Conservation (phyloP, 1,140 invertebrate species). For the Adelges cooleyi region DNA sequence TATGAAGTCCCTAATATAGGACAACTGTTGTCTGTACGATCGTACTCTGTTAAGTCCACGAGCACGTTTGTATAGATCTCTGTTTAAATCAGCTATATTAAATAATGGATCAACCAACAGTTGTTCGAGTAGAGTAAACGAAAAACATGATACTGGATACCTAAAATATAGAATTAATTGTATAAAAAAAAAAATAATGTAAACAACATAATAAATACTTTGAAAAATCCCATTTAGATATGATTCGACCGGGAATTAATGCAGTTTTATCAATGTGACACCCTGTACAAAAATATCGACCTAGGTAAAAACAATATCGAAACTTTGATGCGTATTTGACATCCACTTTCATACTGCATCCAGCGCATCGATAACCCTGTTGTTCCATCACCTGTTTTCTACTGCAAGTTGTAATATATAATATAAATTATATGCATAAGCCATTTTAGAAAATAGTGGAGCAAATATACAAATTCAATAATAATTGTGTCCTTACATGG, state of each 20-base stretch:
- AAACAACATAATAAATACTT: constrained; percentile 50
- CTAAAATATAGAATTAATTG: constrained; percentile 38
- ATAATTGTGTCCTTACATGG: constrained; percentile 47
- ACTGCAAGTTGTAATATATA: constrained; percentile 42
- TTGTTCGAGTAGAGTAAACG: constrained; percentile 60
- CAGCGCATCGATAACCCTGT: constrained; percentile 73
- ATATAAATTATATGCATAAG: too few species aligned
- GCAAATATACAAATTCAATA: background rate
- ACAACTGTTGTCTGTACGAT: constrained; percentile 51
- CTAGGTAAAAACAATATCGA: constrained; percentile 74
- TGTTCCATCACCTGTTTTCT: constrained; percentile 52
- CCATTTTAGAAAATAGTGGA: background rate
- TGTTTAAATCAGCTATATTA: constrained; percentile 58
- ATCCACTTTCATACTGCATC: constrained; percentile 71
- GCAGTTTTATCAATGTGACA: constrained; percentile 69
- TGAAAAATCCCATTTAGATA: constrained; percentile 62
- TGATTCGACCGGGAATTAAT: constrained; percentile 63
- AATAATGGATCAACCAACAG: constrained; percentile 71
- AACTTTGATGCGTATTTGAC: constrained; percentile 56
- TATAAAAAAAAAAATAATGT: constrained; percentile 40
- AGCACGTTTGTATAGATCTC: constrained; percentile 50
- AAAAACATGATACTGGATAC: constrained; percentile 72
- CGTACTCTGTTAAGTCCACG: constrained; percentile 49
- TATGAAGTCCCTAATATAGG: constrained; percentile 57
- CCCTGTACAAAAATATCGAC: constrained; percentile 78